Percentiles rank a stretch among this genome's conserved stretches.
These are phyloP conservation scores for Sparidentex hasta DNA, from an alignment of 2,797 vertebrate genomes.

Conservation along the genomic window DNA sequence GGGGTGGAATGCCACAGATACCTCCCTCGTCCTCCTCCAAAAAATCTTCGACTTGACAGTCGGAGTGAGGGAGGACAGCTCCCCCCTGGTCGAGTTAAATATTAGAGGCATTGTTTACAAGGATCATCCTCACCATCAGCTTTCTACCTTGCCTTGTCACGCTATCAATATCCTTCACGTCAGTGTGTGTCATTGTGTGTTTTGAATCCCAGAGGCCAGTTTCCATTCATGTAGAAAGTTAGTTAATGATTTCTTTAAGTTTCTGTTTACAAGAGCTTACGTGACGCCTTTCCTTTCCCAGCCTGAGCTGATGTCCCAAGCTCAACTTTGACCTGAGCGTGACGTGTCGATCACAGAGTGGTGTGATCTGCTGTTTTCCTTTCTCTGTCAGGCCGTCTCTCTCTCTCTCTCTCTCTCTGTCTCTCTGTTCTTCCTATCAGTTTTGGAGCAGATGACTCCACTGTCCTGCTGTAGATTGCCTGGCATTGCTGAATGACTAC, in stretches of 20 bases:
- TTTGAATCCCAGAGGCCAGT: constrained; percentile 16
- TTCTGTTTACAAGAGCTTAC: constrained; percentile 57
- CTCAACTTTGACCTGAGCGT: constrained; percentile 44
- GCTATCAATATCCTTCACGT: neutral
- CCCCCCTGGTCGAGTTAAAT: constrained; percentile 12
- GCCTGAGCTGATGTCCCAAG: constrained; percentile 39
- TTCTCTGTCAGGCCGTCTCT: constrained; percentile 43
- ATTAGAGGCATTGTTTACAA: constrained; percentile 20
- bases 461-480: constrained; percentile 28
- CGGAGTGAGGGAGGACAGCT: constrained; percentile 1
- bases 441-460: constrained; percentile 32
- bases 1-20: constrained; percentile 81
- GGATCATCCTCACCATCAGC: neutral
- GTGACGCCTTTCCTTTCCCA: constrained; percentile 52
- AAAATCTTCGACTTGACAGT: constrained; percentile 38
- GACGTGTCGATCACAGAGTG: constrained; percentile 19
- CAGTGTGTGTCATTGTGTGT: constrained; percentile 7
- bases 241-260: constrained; percentile 55
- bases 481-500: constrained; percentile 16
- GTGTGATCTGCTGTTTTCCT: constrained; percentile 66
- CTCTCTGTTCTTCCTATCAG: constrained; percentile 10
- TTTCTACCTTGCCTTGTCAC: constrained; percentile 1
- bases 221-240: constrained; percentile 32
- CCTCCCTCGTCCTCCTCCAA: constrained; percentile 54
- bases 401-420: too few relatives aligned